Percentiles rank a stretch among this genome's conserved stretches.
Evolutionary conservation across 1,140 invertebrate genomes (phyloP).

Genomic region (Drosophila subobscura): DNA sequence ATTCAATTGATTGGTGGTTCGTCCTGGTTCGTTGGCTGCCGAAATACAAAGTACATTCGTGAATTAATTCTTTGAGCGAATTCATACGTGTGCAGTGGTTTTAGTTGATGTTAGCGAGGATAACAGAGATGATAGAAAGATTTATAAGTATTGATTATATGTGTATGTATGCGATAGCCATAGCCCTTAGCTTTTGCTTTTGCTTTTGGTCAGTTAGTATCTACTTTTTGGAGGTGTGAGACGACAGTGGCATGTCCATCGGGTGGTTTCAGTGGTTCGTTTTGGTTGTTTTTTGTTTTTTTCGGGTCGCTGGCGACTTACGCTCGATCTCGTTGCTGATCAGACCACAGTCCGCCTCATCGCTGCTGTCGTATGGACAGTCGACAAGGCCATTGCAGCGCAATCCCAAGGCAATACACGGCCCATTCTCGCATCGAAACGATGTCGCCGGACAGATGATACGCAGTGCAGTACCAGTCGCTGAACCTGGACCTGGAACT

Average conservation of each 20-base stretch:
- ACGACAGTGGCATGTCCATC: background rate
- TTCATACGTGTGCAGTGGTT: too few relatives aligned
- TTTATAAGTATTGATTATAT: background rate
- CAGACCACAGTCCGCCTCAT: slow-evolving; percentile 87
- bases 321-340: slow-evolving; percentile 77
- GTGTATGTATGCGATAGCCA: slow-evolving; percentile 23
- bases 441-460: slow-evolving; percentile 76
- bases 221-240: slow-evolving; percentile 14
- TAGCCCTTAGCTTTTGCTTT: slow-evolving; percentile 7
- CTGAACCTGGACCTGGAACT: too few relatives aligned
- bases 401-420: slow-evolving; percentile 85
- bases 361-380: slow-evolving; percentile 88
- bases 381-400: slow-evolving; percentile 87
- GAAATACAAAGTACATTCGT: slow-evolving; percentile 1
- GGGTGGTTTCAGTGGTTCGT: background rate
- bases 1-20: slow-evolving; percentile 70
- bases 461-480: too few relatives aligned
- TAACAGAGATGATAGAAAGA: too few relatives aligned
- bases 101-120: too few relatives aligned
- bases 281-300: background rate
- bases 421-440: slow-evolving; percentile 88
- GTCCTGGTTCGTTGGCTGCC: slow-evolving; percentile 32
- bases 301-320: slow-evolving; percentile 58
- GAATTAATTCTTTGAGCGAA: too few relatives aligned
- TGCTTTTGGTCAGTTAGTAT: slow-evolving; percentile 20